Conservation (phyloP, 2,797 vertebrate species). For the Tragopan temminckii region DNA sequence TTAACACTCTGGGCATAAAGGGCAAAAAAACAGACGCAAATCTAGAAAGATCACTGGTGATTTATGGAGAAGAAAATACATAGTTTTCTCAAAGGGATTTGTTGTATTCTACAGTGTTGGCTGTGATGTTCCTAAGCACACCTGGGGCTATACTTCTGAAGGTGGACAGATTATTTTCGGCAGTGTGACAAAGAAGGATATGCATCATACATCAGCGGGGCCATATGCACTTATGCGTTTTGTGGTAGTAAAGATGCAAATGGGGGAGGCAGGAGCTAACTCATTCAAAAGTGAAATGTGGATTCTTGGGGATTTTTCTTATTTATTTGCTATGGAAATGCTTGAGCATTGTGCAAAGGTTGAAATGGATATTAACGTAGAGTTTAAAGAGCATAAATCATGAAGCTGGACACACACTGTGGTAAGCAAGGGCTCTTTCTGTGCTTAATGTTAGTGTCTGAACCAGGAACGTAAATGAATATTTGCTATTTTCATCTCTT, state of each 20-base stretch:
- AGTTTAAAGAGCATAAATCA: conserved; percentile 68
- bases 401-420: conserved; percentile 31
- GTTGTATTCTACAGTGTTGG: background rate
- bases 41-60: background rate
- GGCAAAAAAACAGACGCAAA: background rate
- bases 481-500: conserved; percentile 74
- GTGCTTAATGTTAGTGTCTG: conserved; percentile 62
- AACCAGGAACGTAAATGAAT: conserved; percentile 61
- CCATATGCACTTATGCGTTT: conserved; percentile 28
- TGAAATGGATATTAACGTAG: conserved; percentile 72
- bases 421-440: conserved; percentile 53
- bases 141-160: conserved; percentile 47
- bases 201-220: background rate
- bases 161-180: conserved; percentile 50
- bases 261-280: background rate
- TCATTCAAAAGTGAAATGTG: conserved; percentile 21
- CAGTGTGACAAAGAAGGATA: conserved; percentile 25
- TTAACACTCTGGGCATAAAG: background rate
- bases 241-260: conserved; percentile 31
- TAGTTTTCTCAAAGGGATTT: conserved; percentile 44
- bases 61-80: background rate
- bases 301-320: background rate
- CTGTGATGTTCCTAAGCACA: conserved; percentile 23
- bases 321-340: conserved; percentile 38
- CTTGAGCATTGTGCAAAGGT: conserved; percentile 34